Conservation (phyloP, 2,113 vertebrate species). For the Lasiurus cinereus region DNA sequence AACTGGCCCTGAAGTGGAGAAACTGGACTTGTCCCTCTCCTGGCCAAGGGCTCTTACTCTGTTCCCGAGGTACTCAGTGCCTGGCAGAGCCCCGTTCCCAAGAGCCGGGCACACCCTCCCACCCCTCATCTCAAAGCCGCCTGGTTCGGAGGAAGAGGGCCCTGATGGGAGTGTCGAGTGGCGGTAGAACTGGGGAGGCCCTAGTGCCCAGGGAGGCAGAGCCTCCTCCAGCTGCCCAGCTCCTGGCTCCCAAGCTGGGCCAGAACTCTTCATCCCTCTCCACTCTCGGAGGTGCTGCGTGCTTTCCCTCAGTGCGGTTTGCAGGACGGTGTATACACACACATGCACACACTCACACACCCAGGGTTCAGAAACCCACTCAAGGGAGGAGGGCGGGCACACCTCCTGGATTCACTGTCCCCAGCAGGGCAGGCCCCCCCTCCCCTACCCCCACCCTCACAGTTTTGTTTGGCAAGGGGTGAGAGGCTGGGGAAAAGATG, state of each 20-base stretch:
- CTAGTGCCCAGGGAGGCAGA: not conserved
- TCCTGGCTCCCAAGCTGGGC: not conserved
- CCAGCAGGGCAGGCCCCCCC: not conserved
- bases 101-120: not conserved
- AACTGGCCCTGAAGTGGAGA: not conserved
- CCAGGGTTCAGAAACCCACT: not conserved
- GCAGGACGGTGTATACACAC: not conserved
- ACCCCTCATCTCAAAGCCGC: not conserved
- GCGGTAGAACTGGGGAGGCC: not conserved
- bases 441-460: not conserved
- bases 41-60: not conserved
- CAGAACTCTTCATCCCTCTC: not conserved
- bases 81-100: not conserved
- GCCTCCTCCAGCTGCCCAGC: not conserved
- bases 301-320: not conserved
- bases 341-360: not conserved
- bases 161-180: not conserved
- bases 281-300: not conserved
- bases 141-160: not conserved
- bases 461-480: not conserved
- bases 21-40: slow-evolving; percentile 34
- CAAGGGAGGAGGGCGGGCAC: not conserved
- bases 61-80: slow-evolving; percentile 5
- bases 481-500: not conserved
- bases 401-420: not conserved